Evolutionary conservation across 64 coral and sea anemone genomes (phyloP).

Genomic region (Stylophora pistillata): DNA sequence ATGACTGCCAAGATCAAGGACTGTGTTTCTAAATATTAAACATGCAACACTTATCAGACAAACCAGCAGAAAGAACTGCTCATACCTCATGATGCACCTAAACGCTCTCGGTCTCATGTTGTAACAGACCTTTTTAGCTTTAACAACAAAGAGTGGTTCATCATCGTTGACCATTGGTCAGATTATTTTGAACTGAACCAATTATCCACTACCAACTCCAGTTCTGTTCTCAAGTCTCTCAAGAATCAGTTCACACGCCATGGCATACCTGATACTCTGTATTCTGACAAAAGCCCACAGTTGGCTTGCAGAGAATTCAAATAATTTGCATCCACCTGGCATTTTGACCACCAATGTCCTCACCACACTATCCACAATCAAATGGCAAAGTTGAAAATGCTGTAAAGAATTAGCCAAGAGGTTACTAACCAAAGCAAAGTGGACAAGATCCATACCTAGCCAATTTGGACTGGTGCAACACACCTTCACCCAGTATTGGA

Average conservation of each 20-base stretch:
- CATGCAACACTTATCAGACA: conserved; percentile 23
- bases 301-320: background rate
- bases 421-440: conserved; percentile 40
- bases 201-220: background rate
- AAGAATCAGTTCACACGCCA: conserved; percentile 51
- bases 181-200: conserved; percentile 43
- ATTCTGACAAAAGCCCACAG: conserved; percentile 42
- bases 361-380: conserved; percentile 19
- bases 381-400: conserved; percentile 58
- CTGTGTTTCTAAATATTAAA: conserved; percentile 24
- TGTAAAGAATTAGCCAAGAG: conserved; percentile 30
- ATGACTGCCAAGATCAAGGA: conserved; percentile 12
- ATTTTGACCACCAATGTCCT: conserved; percentile 36
- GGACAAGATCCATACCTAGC: conserved; percentile 48
- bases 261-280: conserved; percentile 49
- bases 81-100: conserved; percentile 12
- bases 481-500: conserved; percentile 6
- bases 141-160: conserved; percentile 33
- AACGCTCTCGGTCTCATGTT: conserved; percentile 45
- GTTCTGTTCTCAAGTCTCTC: conserved; percentile 25
- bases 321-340: conserved; percentile 47
- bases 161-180: conserved; percentile 41
- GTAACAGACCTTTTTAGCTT: conserved; percentile 43
- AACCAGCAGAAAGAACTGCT: conserved; percentile 56
- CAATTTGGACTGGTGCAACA: conserved; percentile 14